These are phyloP conservation scores for Temnothorax longispinosus DNA, from an alignment of 1,140 invertebrate genomes.

Conservation along the genomic window DNA sequence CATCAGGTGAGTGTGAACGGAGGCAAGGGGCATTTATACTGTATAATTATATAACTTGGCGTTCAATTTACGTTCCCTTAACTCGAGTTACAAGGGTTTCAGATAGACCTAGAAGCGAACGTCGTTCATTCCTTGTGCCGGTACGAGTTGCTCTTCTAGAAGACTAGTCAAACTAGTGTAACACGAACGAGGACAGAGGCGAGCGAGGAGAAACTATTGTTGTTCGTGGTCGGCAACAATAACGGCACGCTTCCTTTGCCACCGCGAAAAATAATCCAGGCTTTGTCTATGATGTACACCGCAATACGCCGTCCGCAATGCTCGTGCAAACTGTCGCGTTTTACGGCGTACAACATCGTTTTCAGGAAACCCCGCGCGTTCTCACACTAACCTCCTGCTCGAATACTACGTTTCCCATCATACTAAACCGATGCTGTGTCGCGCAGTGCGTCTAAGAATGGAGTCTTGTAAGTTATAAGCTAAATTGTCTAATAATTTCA, in stretches of 20 bases:
- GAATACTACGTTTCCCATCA: constrained; percentile 18
- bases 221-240: constrained; percentile 68
- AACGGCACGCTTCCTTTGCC: constrained; percentile 74
- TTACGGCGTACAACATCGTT: constrained; percentile 14
- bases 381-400: constrained; percentile 47
- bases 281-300: constrained; percentile 75
- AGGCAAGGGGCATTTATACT: neutral
- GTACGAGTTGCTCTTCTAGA: constrained; percentile 64
- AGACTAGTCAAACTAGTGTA: constrained; percentile 77
- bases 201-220: constrained; percentile 71
- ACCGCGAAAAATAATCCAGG: constrained; percentile 79
- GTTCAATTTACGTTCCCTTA: neutral
- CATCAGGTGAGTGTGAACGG: no score
- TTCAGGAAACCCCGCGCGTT: constrained; percentile 35
- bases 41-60: neutral
- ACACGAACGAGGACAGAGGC: constrained; percentile 72
- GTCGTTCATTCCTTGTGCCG: constrained; percentile 37
- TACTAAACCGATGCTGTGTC: constrained; percentile 36
- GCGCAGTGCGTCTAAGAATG: neutral
- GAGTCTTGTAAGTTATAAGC: neutral
- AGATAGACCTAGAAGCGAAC: neutral
- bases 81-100: neutral
- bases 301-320: constrained; percentile 61
- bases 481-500: neutral
- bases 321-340: constrained; percentile 60